Percentiles rank a stretch among this genome's conserved stretches.
These are phyloP conservation scores for Tiliacea citrago DNA, from an alignment of 2,888 invertebrate species.

Conservation along the genomic window DNA sequence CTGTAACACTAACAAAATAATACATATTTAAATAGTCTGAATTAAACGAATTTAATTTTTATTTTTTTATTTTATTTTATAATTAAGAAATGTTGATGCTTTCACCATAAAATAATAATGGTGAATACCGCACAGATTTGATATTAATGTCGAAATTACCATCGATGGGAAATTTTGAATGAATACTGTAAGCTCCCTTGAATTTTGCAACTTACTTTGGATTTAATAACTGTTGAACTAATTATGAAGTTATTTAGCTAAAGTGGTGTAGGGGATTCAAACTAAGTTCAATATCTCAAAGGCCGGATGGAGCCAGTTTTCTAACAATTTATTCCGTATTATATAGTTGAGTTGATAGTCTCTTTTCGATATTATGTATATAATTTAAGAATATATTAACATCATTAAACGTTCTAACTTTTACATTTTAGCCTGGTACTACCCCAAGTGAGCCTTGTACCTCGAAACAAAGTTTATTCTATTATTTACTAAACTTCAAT, in stretches of 20 bases:
- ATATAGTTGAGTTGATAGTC: neutral
- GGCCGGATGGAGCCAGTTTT: conserved; percentile 35
- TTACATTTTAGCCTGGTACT: neutral
- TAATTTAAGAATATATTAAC: neutral
- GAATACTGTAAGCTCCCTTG: conserved; percentile 35
- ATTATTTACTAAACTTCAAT: neutral
- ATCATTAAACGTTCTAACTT: neutral
- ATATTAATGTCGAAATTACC: conserved; percentile 15
- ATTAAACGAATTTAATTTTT: too few species aligned
- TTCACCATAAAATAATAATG: neutral
- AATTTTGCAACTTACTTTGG: conserved; percentile 43
- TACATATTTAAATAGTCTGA: too few species aligned
- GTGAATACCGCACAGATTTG: neutral
- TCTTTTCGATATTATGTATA: neutral
- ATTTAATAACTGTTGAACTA: conserved; percentile 56
- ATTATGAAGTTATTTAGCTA: conserved; percentile 56
- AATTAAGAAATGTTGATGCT: conserved; percentile 4
- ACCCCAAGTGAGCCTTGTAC: neutral
- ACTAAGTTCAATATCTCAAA: conserved; percentile 41
- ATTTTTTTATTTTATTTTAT: too few species aligned
- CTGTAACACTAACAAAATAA: too few species aligned
- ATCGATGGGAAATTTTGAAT: conserved; percentile 36
- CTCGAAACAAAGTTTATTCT: neutral
- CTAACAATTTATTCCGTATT: conserved; percentile 11
- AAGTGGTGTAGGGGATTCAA: conserved; percentile 45